Evolutionary conservation across 2,113 vertebrate species (phyloP).

Genomic region (Phalacrocorax brasilianus): DNA sequence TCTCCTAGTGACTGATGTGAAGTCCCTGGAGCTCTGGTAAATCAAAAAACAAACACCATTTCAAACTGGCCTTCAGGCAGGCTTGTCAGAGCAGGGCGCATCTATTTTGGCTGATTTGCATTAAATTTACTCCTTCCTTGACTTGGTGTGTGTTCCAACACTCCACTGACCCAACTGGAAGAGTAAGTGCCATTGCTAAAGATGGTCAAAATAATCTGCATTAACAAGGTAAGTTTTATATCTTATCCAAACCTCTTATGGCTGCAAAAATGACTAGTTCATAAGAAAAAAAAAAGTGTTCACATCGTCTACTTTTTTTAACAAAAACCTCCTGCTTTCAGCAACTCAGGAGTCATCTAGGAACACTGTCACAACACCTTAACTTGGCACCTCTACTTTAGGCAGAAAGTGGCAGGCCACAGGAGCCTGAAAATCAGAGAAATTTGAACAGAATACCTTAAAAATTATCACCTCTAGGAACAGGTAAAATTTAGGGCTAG

Average conservation of each 20-base stretch:
- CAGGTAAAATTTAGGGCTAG: constrained; percentile 15
- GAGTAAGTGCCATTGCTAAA: not conserved
- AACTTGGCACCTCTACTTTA: not conserved
- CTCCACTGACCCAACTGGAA: not conserved
- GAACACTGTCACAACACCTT: not conserved
- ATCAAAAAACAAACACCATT: not conserved
- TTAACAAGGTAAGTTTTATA: not conserved
- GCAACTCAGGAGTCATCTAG: not conserved
- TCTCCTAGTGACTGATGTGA: not conserved
- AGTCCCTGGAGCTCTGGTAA: not conserved
- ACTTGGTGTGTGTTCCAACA: not conserved
- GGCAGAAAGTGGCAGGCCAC: not conserved
- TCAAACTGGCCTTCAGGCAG: not conserved
- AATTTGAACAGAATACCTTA: not conserved
- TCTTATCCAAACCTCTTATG: not conserved
- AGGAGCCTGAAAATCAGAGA: not conserved
- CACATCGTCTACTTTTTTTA: not conserved
- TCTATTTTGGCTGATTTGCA: not conserved
- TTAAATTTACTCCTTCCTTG: not conserved
- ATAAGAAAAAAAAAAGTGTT: not conserved
- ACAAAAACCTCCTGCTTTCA: not conserved
- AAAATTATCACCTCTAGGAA: constrained; percentile 32
- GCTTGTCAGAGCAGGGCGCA: not conserved
- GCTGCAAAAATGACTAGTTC: not conserved
- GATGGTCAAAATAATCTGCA: not conserved